Evolutionary conservation across 2,888 invertebrate species (phyloP).

Genomic region (Silvanus unidentatus): DNA sequence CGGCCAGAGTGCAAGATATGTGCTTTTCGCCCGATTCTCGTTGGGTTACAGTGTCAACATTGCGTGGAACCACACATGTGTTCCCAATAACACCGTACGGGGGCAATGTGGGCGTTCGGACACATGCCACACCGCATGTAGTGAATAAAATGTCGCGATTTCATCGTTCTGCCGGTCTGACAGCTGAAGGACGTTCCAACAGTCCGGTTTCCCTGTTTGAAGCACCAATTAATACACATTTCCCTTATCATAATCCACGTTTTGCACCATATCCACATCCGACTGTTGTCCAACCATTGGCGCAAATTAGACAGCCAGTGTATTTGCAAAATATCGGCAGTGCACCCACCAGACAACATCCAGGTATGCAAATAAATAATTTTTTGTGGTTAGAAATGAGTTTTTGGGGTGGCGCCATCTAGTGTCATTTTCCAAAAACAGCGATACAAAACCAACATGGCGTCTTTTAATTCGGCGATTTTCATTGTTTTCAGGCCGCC

Average conservation of each 20-base stretch:
- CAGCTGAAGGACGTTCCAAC: constrained; percentile 63
- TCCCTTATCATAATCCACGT: constrained; percentile 79
- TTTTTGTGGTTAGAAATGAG: background rate
- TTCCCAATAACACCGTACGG: constrained; percentile 97
- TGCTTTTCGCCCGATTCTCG: constrained; percentile 88
- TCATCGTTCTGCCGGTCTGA: constrained; percentile 91
- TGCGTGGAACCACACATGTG: constrained; percentile 95
- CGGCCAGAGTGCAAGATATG: constrained; percentile 91
- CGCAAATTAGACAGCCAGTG: constrained; percentile 73
- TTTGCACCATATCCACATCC: constrained; percentile 89
- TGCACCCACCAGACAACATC: constrained; percentile 49
- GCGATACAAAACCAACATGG: background rate
- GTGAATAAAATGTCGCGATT: constrained; percentile 89
- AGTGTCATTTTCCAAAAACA: background rate
- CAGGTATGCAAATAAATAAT: too few relatives aligned
- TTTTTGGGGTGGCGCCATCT: background rate
- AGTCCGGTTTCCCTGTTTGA: constrained; percentile 58
- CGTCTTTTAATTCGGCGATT: background rate
- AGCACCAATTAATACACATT: constrained; percentile 45
- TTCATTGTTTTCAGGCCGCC: constrained; percentile 50
- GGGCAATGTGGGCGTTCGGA: constrained; percentile 83
- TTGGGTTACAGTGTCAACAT: constrained; percentile 94
- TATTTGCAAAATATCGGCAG: constrained; percentile 49
- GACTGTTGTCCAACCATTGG: constrained; percentile 69
- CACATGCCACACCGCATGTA: constrained; percentile 89